A percentile compares a stretch with the other conserved stretches of the same genome.
Conservation (phyloP, 2,888 invertebrate genomes). For the Tetramorium bicarinatum region DNA sequence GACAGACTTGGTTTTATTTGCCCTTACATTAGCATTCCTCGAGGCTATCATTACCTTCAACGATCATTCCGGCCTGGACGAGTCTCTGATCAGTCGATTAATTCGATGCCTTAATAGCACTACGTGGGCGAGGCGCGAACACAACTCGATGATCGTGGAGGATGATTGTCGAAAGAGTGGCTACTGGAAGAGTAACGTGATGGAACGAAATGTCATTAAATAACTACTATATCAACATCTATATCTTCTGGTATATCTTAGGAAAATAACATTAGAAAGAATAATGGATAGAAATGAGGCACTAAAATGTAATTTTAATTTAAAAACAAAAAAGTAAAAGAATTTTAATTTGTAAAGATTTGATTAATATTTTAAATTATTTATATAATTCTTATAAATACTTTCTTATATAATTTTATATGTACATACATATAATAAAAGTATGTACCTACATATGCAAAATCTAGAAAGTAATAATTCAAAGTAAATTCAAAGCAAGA, state of each 20-base stretch:
- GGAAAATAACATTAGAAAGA: not conserved
- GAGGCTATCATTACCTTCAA: constrained; percentile 68
- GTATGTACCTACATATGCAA: not conserved
- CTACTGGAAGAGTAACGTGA: constrained; percentile 3
- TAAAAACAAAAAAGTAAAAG: not conserved
- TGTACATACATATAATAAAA: too few relatives aligned
- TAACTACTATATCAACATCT: not conserved
- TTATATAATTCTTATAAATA: constrained; percentile 7
- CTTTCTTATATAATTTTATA: not conserved
- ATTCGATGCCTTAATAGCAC: constrained; percentile 62
- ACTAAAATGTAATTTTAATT: not conserved
- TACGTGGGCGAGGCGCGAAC: constrained; percentile 39
- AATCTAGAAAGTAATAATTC: not conserved
- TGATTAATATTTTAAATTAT: not conserved
- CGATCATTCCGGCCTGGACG: constrained; percentile 53
- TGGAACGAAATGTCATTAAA: not conserved
- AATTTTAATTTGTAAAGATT: not conserved
- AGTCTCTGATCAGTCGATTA: constrained; percentile 72
- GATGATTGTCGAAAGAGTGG: not conserved
- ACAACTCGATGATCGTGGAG: constrained; percentile 5
- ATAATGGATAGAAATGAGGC: not conserved
- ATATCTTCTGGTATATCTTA: not conserved
- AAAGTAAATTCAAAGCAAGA: constrained; percentile 19
- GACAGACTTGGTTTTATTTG: constrained; percentile 57
- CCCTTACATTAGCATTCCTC: constrained; percentile 72